phyloP scores from a whole-genome alignment of 2,797 vertebrate species.

The Muscicapa comitata region DNA sequence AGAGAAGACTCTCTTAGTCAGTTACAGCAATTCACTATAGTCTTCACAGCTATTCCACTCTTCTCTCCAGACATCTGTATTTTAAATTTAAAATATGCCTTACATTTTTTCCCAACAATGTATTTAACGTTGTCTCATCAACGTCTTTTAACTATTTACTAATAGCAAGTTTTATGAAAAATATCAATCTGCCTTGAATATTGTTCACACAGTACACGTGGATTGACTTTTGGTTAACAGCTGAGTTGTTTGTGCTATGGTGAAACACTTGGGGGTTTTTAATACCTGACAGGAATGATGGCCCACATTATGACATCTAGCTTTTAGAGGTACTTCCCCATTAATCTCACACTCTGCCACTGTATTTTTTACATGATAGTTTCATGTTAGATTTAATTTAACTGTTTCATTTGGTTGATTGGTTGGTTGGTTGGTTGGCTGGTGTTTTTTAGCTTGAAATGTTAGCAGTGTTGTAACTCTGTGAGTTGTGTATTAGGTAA shows the following conservation, averaged over 20 bases:
- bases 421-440: neutral
- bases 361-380: neutral
- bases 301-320: neutral
- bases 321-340: neutral
- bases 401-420: neutral
- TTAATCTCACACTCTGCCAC: neutral
- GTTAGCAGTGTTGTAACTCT: neutral
- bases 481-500: neutral
- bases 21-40: neutral
- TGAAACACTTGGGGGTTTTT: neutral
- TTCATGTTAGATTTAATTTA: neutral
- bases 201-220: neutral
- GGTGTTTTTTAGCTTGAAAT: neutral
- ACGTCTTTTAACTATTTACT: neutral
- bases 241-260: neutral
- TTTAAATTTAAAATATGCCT: neutral
- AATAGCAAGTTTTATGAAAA: neutral
- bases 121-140: neutral
- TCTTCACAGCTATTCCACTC: neutral
- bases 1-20: neutral
- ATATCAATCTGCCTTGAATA: neutral
- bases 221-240: neutral
- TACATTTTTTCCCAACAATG: neutral
- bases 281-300: neutral
- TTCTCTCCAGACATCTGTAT: neutral